Percentiles rank a stretch among this genome's conserved stretches.
These are phyloP conservation scores for Malurus leucopterus DNA, from an alignment of 2,797 vertebrate genomes.

Conservation along the genomic window DNA sequence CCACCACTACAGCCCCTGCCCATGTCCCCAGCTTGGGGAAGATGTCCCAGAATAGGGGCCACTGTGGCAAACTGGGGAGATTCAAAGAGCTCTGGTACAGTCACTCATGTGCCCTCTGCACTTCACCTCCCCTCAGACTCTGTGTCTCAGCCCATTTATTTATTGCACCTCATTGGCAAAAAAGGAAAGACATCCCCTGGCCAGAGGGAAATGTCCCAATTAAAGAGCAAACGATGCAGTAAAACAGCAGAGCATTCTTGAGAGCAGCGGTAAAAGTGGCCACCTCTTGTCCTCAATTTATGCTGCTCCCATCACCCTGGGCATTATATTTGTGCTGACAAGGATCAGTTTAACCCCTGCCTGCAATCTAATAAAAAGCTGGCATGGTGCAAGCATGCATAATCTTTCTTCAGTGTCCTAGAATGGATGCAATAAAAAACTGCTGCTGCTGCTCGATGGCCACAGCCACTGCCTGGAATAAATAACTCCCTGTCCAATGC, in stretches of 20 bases:
- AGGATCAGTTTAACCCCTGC: constrained; percentile 57
- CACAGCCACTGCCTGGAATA: not conserved
- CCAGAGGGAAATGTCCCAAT: constrained; percentile 30
- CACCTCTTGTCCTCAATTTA: constrained; percentile 48
- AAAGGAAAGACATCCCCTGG: not conserved
- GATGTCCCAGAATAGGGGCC: not conserved
- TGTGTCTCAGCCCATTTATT: not conserved
- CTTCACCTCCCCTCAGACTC: not conserved
- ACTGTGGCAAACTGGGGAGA: not conserved
- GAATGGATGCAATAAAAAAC: constrained; percentile 31
- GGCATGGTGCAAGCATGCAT: not conserved
- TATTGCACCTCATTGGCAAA: constrained; percentile 5
- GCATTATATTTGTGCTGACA: constrained; percentile 54
- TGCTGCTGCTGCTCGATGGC: not conserved
- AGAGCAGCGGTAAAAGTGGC: not conserved
- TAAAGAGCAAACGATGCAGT: constrained; percentile 22
- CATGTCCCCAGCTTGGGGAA: not conserved
- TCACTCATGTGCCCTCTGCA: not conserved
- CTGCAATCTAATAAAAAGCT: constrained; percentile 49
- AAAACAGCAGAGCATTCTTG: constrained; percentile 28
- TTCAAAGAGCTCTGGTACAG: not conserved
- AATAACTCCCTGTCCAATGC: not conserved
- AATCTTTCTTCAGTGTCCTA: constrained; percentile 31
- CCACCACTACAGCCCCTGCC: not conserved
- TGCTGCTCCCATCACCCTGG: constrained; percentile 12